Evolutionary conservation across 53 echinoderm and acorn worm species (phyloP), one percentile per base, ranked within the genome.

Genomic region (Actinopyga echinites): DNA sequence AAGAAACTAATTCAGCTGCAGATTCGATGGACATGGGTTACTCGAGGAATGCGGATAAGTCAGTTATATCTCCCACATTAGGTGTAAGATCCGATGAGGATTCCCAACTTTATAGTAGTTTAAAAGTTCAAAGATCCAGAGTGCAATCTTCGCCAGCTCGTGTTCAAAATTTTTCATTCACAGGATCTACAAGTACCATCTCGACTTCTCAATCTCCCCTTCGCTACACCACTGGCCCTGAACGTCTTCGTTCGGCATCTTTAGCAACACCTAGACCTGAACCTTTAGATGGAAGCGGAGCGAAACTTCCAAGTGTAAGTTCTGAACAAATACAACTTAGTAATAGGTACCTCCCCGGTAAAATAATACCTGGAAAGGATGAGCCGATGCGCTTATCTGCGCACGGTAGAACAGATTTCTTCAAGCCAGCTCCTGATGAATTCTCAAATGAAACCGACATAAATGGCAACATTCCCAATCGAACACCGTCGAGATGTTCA

Each of bases 401-500:
- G 8, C 85, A 84, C 13, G 81, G 87, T 56, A 81, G 82, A n/a
- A 87, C 57, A 28, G 87, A 87, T 43, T 62, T 75, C 56, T 53
- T 69, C 64, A 40, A 77, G 56, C 61, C 54, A 19, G 22, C 52
- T 13, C 8, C 59, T 56, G 90, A 86, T 60, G 61, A 80, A 35
- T 58, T 35, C 21, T 23, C 35, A 44, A 35, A 80, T 80, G 38
- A 20, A 4, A 25, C 30, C 10, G 35, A 57, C 29, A 15, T 52
- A 4, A 56, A 56, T 59, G 52, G 54, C n/a, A 43, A 55, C 24
- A 57, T 38, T 28, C 62, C 53, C 28, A 87, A 92, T 55, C 88
- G 93, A 22, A 69, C 94, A 49, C 43, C 89, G 2, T 95, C 95
- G 4, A 83, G 95, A 45, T 95, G 95, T 73, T 95, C 95, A 8